Evolutionary conservation across 2,113 vertebrate genomes (phyloP).

Genomic region (Illadopsis cleaveri): DNA sequence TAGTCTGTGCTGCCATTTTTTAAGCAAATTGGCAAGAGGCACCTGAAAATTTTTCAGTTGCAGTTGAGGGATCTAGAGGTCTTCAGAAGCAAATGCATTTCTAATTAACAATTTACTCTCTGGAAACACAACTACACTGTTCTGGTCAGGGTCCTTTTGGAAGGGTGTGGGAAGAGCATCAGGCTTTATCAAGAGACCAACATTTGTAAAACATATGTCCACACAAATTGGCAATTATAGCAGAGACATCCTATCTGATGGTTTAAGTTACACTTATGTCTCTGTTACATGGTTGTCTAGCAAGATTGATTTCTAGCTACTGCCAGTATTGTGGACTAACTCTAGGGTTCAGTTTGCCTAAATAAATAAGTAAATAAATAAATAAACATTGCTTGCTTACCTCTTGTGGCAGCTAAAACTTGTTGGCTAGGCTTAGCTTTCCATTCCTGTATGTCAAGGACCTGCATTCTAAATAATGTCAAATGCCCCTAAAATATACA

Average conservation of each 20-base stretch:
- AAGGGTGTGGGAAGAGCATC: background rate
- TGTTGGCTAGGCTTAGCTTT: background rate
- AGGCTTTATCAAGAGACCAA: background rate
- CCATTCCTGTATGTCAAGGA: background rate
- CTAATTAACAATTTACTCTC: background rate
- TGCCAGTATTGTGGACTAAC: background rate
- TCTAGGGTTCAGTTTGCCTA: background rate
- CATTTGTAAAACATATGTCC: background rate
- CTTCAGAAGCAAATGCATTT: background rate
- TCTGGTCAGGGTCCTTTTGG: background rate
- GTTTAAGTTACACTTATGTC: background rate
- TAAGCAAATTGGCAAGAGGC: background rate
- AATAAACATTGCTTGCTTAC: background rate
- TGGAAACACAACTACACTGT: background rate
- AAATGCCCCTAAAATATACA: constrained; percentile 9
- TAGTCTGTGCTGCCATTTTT: background rate
- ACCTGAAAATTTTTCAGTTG: background rate
- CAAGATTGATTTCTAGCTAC: background rate
- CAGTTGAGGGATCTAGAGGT: background rate
- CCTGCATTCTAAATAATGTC: background rate
- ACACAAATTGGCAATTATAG: background rate
- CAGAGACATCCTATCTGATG: background rate
- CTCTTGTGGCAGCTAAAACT: background rate
- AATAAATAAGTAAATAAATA: background rate
- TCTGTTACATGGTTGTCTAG: background rate